Base-by-base conservation (phyloP, 2,113 vertebrate species). In the Equus przewalskii region DNA sequence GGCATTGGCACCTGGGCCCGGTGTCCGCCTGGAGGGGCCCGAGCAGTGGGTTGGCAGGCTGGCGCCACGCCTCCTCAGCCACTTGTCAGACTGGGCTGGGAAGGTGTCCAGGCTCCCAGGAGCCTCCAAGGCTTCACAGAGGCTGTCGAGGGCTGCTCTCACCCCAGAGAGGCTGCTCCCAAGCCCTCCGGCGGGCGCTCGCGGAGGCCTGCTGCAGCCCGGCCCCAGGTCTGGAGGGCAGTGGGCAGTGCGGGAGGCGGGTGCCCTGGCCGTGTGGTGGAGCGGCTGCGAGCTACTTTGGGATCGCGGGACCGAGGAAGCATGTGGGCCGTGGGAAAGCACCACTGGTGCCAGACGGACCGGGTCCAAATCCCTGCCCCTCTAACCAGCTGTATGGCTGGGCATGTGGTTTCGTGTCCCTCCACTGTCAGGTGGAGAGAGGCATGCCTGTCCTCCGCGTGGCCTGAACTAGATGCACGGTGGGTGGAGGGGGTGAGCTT, bases 181-280 rank as follows among this genome's bases (percentile, higher is more conserved):
- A 86, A 28, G 24, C 22, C 21, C 7, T 28, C 82, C 36, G 2
- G 18, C 16, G 1, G 49, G 30, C 28, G 1, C 4, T 56, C 49
- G 2, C 22, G 0, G 26, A 36, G 56, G 28, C 64, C 79, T 22
- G 54, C 3, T 0, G 2, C 1, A 2, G 36, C 49, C 30, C 54
- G 49, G 60, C 60, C 33, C 15, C 1, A 4, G 51, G 9, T 80
- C 49, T 36, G 0, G 64, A n/a, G 33, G 78, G 46, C 60, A 1
- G 5, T 36, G 58, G 26, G 44, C 69, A 18, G 41, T 24, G 4
- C n/a, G 0, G 7, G 67, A 83, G 24, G n/a, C 22, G 0, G 60
- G 46, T 26, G 41, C 41, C 44, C 28, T 16, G 70, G 65, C 30
- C 36, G 1, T 5, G 0, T 79, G 72, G 44, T 33, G 49, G 11